Base-by-base conservation (phyloP, 2,888 invertebrate genomes). In the Eupithecia exiguata region DNA sequence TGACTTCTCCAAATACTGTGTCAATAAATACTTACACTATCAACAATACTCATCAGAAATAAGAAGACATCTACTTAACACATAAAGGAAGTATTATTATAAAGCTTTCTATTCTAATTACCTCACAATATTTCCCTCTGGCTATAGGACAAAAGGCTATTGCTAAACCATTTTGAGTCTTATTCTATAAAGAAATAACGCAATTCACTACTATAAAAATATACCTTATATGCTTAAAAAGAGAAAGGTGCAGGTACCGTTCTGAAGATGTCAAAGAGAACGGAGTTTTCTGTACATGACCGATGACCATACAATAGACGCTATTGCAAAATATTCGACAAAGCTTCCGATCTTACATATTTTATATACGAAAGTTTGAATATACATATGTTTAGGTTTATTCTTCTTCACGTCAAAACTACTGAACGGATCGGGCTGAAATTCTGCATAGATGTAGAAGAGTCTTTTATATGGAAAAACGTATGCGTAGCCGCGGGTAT, bases 221-320 rank as follows among this genome's bases (percentile, higher is more conserved):
- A 75, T 74, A 53, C 65, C 71, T 66, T 67, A 75, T 77, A 74
- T 72, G 79, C 79, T 81, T 80, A 74, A 84, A 86, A 87, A 88
- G 87, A 85, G 87, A 87, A 87, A 88, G 87, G 75, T 76, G 81
- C 87, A 84, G 76, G 87, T 87, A 84, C 80, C 87, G 86, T 87
- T 87, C 81, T 81, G 76, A 80, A 70, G 68, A 62, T 30, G 65
- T 43, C 9, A 35, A 38, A 12, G 68, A 65, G 65, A 46, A 58
- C 25, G 46, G 65, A 36, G 58, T 68, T 58, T 71, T 76, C 69
- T 70, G 71, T 71, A 70, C 62, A 63, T 66, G 16, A 58, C 12
- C 25, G 25, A 25, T 25, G 40, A 12, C 21, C 7, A 16, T 43
- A 43, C 25, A 25, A 40, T 40, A 25, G 40, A 18, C 9, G 35